Base-by-base conservation (phyloP, 1,140 invertebrate genomes). In the Saxidomus purpurata region DNA sequence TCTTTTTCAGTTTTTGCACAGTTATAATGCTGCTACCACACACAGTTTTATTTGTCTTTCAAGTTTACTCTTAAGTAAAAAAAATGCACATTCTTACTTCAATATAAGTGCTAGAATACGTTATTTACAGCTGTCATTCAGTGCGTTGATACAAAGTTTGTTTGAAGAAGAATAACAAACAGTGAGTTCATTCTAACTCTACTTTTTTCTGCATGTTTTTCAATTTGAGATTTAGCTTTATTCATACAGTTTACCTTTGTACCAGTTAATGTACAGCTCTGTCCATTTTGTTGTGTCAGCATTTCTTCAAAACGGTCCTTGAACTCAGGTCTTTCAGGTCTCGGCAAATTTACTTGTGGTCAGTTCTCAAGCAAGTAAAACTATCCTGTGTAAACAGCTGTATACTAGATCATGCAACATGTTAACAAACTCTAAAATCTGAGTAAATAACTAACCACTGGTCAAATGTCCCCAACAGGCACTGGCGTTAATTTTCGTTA, bases 321-420 rank as follows among this genome's bases (percentile, higher is more conserved):
- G 4, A 63, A 28, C n/a, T 63, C 43, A 43, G 15, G 6, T n/a
- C 4, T n/a, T 22, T 43, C 17, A 19, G 1, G n/a, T 77, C 40
- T 77, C 34, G 6, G 36, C 47, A 77, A 49, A 77, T 77, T 77
- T 77, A 52, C 74, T 19, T 71, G 67, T 71, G 67, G 67, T 71
- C 67, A 71, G 22, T 43, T 22, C 19, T 13, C 74, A 77, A 77
- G 49, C 43, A 77, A 28, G 47, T 77, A 49, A 15, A 22, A 77
- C 25, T 40, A 36, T 34, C 74, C 40, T 34, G 40, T 25, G 22
- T 17, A 77, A 77, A 77, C 74, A 77, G 0, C 9, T 19, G 74
- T 4, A 28, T 49, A n/a, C 74, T 77, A 25, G 8, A 71, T 71
- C 28, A 15, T 71, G 38, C 19, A 38, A 71, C 17, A 71, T 71